These are phyloP conservation scores for Phragmatobia fuliginosa DNA, from an alignment of 2,888 invertebrate genomes.

Conservation along the genomic window DNA sequence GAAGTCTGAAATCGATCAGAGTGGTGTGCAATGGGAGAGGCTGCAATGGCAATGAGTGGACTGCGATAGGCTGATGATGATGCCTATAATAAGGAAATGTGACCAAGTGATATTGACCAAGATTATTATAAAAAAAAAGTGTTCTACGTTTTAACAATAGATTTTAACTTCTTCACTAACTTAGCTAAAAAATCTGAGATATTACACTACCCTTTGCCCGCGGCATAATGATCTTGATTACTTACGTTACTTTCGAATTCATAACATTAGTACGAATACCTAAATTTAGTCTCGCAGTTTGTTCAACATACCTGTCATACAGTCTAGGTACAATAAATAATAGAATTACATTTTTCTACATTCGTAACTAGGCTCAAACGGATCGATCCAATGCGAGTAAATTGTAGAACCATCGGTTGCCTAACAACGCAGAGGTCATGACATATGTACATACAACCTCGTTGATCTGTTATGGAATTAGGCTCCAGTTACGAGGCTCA, in stretches of 20 bases:
- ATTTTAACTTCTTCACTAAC: not conserved
- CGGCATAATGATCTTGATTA: too few relatives aligned
- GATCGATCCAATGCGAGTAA: not conserved
- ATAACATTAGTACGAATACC: too few relatives aligned
- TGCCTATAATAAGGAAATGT: too few relatives aligned
- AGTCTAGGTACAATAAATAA: not conserved
- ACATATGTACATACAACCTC: constrained; percentile 1
- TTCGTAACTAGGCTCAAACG: not conserved
- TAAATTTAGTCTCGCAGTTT: too few relatives aligned
- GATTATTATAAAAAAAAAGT: not conserved
- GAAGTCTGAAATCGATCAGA: too few relatives aligned
- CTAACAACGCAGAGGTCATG: constrained; percentile 13
- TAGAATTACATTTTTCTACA: not conserved
- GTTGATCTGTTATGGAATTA: not conserved
- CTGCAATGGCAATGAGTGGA: too few relatives aligned
- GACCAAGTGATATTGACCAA: not conserved
- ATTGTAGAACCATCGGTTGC: constrained; percentile 4
- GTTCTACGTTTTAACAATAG: not conserved
- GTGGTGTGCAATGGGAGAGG: too few relatives aligned
- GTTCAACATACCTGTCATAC: not conserved
- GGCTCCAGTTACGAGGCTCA: not conserved
- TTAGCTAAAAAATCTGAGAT: not conserved
- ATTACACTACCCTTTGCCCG: too few relatives aligned
- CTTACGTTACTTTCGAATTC: too few relatives aligned
- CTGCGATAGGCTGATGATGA: too few relatives aligned